Percentiles rank a stretch among this genome's conserved stretches.
Conservation (phyloP, 2,797 vertebrate species). For the Amazona finschi region DNA sequence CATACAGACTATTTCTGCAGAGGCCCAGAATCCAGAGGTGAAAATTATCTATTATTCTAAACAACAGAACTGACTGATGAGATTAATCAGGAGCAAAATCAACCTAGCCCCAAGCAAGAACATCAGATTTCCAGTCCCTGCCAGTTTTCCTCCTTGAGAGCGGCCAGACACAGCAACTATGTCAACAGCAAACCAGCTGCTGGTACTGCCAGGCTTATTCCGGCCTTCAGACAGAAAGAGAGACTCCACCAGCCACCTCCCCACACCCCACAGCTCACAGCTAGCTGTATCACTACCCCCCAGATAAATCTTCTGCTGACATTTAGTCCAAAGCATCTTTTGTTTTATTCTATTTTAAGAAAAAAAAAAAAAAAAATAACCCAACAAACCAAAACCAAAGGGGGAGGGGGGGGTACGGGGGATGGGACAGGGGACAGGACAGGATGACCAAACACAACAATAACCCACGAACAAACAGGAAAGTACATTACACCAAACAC, state of each 20-base stretch:
- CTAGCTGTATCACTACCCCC: not conserved
- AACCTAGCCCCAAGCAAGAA: conserved; percentile 52
- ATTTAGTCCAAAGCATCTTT: conserved; percentile 50
- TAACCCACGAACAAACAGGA: conserved; percentile 2
- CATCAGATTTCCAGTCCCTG: not conserved
- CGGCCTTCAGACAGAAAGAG: conserved; percentile 47
- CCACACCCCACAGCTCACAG: conserved; percentile 21
- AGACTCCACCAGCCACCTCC: not conserved
- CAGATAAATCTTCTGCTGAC: conserved; percentile 48
- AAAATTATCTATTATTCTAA: conserved; percentile 67
- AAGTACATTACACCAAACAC: conserved; percentile 51
- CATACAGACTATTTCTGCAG: conserved; percentile 59
- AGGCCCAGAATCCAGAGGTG: conserved; percentile 35
- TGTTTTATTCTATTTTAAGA: conserved; percentile 29
- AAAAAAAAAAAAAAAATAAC: not conserved
- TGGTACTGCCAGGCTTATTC: conserved; percentile 20
- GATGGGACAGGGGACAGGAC: too few relatives aligned
- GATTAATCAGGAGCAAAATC: conserved; percentile 74
- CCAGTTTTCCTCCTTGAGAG: conserved; percentile 55
- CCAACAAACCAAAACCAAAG: not conserved
- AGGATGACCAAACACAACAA: not conserved
- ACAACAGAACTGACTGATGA: conserved; percentile 40
- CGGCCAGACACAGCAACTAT: conserved; percentile 38
- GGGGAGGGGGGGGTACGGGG: too few relatives aligned
- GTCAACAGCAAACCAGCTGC: conserved; percentile 43